Evolutionary conservation across 1,140 invertebrate species (phyloP).

Genomic region (Onthophagus taurus): DNA sequence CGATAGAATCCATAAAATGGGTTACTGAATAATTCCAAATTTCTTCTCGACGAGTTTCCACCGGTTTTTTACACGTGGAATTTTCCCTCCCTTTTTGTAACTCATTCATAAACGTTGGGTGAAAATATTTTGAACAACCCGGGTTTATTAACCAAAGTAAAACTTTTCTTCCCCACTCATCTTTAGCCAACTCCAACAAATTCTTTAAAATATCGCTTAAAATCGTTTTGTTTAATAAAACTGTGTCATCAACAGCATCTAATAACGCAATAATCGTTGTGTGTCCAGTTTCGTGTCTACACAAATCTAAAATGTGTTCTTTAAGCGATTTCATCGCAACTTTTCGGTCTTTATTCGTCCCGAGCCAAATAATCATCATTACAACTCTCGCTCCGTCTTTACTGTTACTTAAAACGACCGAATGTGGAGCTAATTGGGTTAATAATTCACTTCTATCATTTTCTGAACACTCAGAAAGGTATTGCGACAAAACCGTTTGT

Average conservation of each 20-base stretch:
- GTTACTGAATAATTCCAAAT: slow-evolving; percentile 56
- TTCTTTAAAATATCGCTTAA: slow-evolving; percentile 64
- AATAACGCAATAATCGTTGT: slow-evolving; percentile 73
- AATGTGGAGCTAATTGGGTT: slow-evolving; percentile 53
- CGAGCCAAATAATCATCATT: slow-evolving; percentile 77
- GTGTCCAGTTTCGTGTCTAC: slow-evolving; percentile 79
- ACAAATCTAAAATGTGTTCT: slow-evolving; percentile 68
- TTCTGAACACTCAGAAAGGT: slow-evolving; percentile 56
- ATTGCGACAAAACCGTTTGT: slow-evolving; percentile 75
- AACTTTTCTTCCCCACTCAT: slow-evolving; percentile 64
- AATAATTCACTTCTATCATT: slow-evolving; percentile 64
- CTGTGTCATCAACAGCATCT: slow-evolving; percentile 88
- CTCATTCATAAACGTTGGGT: slow-evolving; percentile 58
- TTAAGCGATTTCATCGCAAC: slow-evolving; percentile 74
- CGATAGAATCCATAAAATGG: slow-evolving; percentile 52
- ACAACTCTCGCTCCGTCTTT: slow-evolving; percentile 70
- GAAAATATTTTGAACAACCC: slow-evolving; percentile 63
- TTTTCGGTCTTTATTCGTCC: slow-evolving; percentile 69
- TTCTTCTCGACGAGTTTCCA: slow-evolving; percentile 60
- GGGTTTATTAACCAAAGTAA: slow-evolving; percentile 78
- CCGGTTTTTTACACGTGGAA: slow-evolving; percentile 72
- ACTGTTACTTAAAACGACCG: slow-evolving; percentile 74
- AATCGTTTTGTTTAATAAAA: slow-evolving; percentile 75
- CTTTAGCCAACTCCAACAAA: slow-evolving; percentile 57
- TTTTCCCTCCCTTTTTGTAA: slow-evolving; percentile 63